phyloP scores from a whole-genome alignment of 2,797 vertebrate genomes.

The Calcarius lapponicus region DNA sequence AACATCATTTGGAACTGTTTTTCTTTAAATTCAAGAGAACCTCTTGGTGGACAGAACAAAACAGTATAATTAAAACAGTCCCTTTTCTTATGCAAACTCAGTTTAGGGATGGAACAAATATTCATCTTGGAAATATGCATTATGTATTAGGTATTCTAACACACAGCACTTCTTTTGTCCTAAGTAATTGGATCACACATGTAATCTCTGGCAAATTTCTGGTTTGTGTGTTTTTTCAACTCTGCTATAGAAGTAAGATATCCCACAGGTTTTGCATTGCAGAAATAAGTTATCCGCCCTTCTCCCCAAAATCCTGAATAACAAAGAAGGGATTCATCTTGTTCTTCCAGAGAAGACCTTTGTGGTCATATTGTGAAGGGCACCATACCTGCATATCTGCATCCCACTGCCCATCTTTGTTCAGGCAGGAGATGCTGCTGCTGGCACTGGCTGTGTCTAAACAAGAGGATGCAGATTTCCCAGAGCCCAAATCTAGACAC shows the following conservation, averaged over 20 bases:
- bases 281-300: background rate
- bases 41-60: background rate
- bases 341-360: background rate
- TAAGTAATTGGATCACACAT: background rate
- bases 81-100: background rate
- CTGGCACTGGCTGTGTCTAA: background rate
- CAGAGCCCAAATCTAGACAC: background rate
- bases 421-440: background rate
- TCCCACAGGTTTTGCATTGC: background rate
- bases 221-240: background rate
- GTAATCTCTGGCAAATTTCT: background rate
- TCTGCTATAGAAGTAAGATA: background rate
- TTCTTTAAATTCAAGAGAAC: background rate
- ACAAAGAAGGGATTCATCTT: background rate
- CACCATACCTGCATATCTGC: rapidly evolving
- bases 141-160: background rate
- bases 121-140: background rate
- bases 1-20: background rate
- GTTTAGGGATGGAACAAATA: background rate
- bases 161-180: background rate
- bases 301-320: background rate
- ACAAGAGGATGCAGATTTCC: background rate
- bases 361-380: rapidly evolving
- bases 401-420: rapidly evolving
- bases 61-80: background rate